These are phyloP conservation scores for Hedya salicella DNA, from an alignment of 2,888 invertebrate species.

Conservation along the genomic window DNA sequence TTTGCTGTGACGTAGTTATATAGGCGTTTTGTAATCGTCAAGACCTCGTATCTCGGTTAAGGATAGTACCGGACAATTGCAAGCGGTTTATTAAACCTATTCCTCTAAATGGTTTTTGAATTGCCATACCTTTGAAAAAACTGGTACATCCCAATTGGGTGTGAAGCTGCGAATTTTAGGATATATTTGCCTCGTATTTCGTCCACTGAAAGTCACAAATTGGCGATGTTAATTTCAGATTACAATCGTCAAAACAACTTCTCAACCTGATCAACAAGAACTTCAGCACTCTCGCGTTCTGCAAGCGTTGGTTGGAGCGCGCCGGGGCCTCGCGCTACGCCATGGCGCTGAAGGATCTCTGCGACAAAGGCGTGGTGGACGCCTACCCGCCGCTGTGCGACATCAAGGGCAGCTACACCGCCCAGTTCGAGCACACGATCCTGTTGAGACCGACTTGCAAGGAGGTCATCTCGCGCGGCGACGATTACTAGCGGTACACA, in stretches of 20 bases:
- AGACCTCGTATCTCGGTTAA: no score
- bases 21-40: no score
- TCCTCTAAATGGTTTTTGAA: no score
- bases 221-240: conserved; percentile 77
- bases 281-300: conserved; percentile 99
- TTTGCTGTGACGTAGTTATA: no score
- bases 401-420: conserved; percentile 98
- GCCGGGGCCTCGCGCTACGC: conserved; percentile 98
- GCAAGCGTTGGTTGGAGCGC: conserved; percentile 99
- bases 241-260: conserved; percentile 96
- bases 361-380: conserved; percentile 99
- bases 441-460: conserved; percentile 99
- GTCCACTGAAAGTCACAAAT: no score
- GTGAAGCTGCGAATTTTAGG: no score
- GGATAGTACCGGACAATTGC: no score
- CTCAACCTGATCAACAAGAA: conserved; percentile 97
- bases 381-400: conserved; percentile 99
- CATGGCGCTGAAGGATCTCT: conserved; percentile 99
- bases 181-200: no score
- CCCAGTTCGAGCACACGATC: conserved; percentile 99
- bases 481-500: conserved; percentile 90
- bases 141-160: no score
- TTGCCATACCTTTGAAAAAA: no score
- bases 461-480: conserved; percentile 98
- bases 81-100: no score